Evolutionary conservation across 2,888 invertebrate genomes (phyloP), one percentile per base, ranked within the genome.

Genomic region (Leptodirus hochenwartii): DNA sequence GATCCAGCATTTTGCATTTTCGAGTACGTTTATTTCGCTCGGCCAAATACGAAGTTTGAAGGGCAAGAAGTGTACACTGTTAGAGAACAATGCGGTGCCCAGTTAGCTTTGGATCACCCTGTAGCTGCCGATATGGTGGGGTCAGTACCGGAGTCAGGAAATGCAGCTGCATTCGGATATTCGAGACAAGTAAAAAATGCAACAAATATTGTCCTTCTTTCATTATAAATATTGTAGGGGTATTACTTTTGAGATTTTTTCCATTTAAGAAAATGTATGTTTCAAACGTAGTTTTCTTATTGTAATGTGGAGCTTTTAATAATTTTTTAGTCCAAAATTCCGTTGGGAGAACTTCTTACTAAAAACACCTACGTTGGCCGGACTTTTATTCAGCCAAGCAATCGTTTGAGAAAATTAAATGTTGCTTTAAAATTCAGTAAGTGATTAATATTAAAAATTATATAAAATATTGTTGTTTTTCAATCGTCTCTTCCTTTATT

Each of bases 11-110:
- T 96, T 61, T 98, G 96, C 55, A 95, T 98, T 48, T 98, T 98
- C 56, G 96, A 98, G 56, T 98, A 98, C 52, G 93, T 98, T 1
- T 98, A 98, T 59, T 98, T 98, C 61, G 91, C 96, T 0, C 59
- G 95, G 38, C 81, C 93, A 1, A 96, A 96, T 54, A 85, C 85
- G 49, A 75, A 85, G 46, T 84, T 96, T 46, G 95, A 96, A 67
- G 95, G 88, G 16, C 88, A 90, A 56, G 87, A 85, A 77, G 91
- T 95, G 4, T 91, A 93, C 58, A 76, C 79, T 0, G 95, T 90
- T 24, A 66, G 95, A 13, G 68, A 84, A 62, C 80, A 88, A 50
- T 95, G 95, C 59, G 96, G 96, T 0, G 68, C 74, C 38, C 82
- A 90, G 58, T 51, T 98, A 47, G 95, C 93, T 4, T 61, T 74